Evolutionary conservation across 2,888 invertebrate genomes (phyloP), one percentile per base, ranked within the genome.

Genomic region (Ophion obscuratus): DNA sequence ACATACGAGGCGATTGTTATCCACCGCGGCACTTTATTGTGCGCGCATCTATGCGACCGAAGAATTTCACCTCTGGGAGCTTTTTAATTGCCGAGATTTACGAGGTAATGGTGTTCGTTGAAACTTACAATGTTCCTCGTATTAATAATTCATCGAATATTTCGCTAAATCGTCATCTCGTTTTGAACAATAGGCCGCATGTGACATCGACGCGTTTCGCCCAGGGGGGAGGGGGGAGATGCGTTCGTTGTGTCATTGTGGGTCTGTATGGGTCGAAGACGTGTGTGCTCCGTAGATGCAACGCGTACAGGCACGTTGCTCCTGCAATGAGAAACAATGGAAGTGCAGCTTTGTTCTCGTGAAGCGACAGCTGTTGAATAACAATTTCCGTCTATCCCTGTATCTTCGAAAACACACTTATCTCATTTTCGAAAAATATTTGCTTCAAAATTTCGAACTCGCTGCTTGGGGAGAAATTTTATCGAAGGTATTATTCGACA

Each of bases 131-230:
- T 64, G 47, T 66, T 75, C 64, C 31, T 31, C 31, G 59, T 81
- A 81, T 81, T 75, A 81, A 81, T 73, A 81, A 77, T 84, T 78
- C 84, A 77, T 81, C 59, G 77, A 77, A 73, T 71, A 77, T 74
- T 61, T 77, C 73, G 77, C n/a, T 77, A 67, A 81, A 81, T 81
- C 53, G 71, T 82, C 83, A 71, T 75, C 64, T 62, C 57, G 47
- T 57, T 14, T 7, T 67, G 66, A 47, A 31, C 66, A 36, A 62
- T 57, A 57, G 36, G 44, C 44, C 9, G 70, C 82, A 80, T 71
- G 85, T 83, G 83, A 85, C 85, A 36, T 6, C 9, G 40, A 27
- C 70, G 59, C 17, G 66, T 62, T 71, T 67, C 40, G 31, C 53
- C 47, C 70, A 40, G 40, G 40, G 40, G 40, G 9, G 40, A 20